Evolutionary conservation across 1,140 invertebrate genomes (phyloP).

Genomic region (Lasioglossum baleicum): DNA sequence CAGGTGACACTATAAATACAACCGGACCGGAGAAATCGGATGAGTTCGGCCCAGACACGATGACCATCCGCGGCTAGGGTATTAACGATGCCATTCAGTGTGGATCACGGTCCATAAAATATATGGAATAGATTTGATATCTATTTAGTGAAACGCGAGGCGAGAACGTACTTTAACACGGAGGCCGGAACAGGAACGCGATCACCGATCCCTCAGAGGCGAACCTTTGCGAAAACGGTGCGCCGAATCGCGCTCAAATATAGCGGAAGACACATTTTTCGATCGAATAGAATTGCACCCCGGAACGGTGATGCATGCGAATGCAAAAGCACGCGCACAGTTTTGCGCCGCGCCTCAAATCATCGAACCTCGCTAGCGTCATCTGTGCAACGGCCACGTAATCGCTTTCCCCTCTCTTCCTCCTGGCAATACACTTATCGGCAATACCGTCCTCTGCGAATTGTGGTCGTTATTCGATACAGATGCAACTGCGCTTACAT

Average conservation of each 20-base stretch:
- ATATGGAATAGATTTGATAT: neutral
- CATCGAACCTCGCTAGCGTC: slow-evolving; percentile 31
- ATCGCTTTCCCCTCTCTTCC: neutral
- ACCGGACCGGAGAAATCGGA: slow-evolving; percentile 67
- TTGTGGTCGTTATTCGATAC: neutral
- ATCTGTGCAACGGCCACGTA: slow-evolving; percentile 10
- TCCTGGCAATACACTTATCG: neutral
- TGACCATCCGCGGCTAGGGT: slow-evolving; percentile 65
- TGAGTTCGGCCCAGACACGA: slow-evolving; percentile 48
- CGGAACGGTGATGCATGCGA: slow-evolving; percentile 37
- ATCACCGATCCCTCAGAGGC: slow-evolving; percentile 19
- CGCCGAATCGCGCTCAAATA: slow-evolving; percentile 56
- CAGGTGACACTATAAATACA: slow-evolving; percentile 71
- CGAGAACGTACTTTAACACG: neutral
- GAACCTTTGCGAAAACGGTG: slow-evolving; percentile 41
- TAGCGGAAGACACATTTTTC: slow-evolving; percentile 68
- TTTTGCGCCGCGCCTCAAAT: slow-evolving; percentile 41
- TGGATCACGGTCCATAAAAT: slow-evolving; percentile 16
- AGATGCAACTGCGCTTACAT: too few relatives aligned
- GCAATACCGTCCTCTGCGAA: slow-evolving; percentile 13
- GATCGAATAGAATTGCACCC: slow-evolving; percentile 36
- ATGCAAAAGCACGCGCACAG: slow-evolving; percentile 41
- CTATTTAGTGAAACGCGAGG: neutral
- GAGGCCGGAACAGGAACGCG: neutral
- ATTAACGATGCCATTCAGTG: slow-evolving; percentile 32